Conservation (phyloP, 35 echinoderm and acorn worm species). For the Apostichopus japonicus region DNA sequence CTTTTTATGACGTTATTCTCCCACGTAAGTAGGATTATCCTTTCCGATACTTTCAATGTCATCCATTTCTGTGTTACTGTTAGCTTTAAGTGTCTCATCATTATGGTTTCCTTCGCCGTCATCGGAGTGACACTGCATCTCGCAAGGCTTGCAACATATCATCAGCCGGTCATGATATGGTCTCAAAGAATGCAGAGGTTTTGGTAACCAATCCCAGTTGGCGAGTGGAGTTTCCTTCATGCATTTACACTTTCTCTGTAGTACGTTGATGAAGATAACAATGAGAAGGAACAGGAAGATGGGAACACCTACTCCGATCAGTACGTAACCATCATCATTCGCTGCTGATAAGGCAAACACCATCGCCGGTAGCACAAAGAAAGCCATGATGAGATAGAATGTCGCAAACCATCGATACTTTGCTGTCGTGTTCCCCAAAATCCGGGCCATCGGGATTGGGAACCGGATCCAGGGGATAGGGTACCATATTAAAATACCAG, state of each 20-base stretch:
- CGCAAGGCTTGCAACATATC: neutral
- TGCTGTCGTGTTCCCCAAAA: slow-evolving; percentile 92
- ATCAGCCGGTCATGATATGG: slow-evolving; percentile 30
- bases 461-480: slow-evolving; percentile 82
- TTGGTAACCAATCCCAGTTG: slow-evolving; percentile 80
- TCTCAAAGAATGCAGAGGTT: slow-evolving; percentile 77
- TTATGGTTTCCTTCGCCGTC: no score
- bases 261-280: slow-evolving; percentile 75
- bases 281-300: slow-evolving; percentile 63
- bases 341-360: slow-evolving; percentile 89
- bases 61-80: no score
- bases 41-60: no score
- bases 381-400: slow-evolving; percentile 87
- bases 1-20: no score
- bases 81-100: no score
- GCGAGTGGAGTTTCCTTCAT: slow-evolving; percentile 60
- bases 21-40: no score
- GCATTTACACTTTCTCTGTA: slow-evolving; percentile 70
- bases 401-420: slow-evolving; percentile 95
- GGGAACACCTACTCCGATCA: slow-evolving; percentile 59
- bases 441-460: slow-evolving; percentile 77
- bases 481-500: slow-evolving; percentile 93
- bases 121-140: neutral
- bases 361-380: slow-evolving; percentile 73
- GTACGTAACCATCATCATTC: slow-evolving; percentile 44